Evolutionary conservation across 2,888 invertebrate genomes (phyloP).

Genomic region (Neocrepidodera transversa): DNA sequence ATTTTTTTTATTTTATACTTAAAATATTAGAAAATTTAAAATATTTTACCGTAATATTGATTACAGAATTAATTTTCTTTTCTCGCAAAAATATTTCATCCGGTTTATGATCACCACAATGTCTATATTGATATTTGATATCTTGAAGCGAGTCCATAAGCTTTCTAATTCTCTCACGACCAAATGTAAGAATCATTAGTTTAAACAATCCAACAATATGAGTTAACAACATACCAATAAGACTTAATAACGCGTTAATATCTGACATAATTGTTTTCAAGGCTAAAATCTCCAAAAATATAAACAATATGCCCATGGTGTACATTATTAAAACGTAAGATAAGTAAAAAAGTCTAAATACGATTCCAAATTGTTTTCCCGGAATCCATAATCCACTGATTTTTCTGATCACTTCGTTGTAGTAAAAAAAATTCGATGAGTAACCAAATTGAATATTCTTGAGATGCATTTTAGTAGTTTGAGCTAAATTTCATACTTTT

Average conservation of each 20-base stretch:
- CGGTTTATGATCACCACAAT: conserved; percentile 12
- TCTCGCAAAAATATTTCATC: conserved; percentile 8
- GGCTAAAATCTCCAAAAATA: conserved; percentile 29
- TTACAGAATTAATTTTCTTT: conserved; percentile 7
- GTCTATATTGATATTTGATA: conserved; percentile 13
- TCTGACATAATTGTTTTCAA: conserved; percentile 24
- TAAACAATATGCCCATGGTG: conserved; percentile 6
- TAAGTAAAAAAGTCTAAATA: conserved; percentile 14
- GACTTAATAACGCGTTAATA: conserved; percentile 31
- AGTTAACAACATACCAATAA: conserved; percentile 43
- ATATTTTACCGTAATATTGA: conserved; percentile 17
- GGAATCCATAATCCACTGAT: neutral
- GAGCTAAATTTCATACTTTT: too few species aligned
- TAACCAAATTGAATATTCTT: neutral
- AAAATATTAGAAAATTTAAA: too few species aligned
- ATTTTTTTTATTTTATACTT: too few species aligned
- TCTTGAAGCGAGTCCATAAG: conserved; percentile 22
- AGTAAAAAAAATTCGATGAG: neutral
- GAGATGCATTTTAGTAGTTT: neutral
- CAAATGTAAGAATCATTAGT: conserved; percentile 36
- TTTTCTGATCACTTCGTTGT: neutral
- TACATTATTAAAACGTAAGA: conserved; percentile 13
- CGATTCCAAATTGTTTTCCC: neutral
- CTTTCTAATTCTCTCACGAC: conserved; percentile 10
- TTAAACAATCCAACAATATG: conserved; percentile 42